These are phyloP conservation scores for Philereme vetulata DNA, from an alignment of 2,888 invertebrate genomes.

Conservation along the genomic window DNA sequence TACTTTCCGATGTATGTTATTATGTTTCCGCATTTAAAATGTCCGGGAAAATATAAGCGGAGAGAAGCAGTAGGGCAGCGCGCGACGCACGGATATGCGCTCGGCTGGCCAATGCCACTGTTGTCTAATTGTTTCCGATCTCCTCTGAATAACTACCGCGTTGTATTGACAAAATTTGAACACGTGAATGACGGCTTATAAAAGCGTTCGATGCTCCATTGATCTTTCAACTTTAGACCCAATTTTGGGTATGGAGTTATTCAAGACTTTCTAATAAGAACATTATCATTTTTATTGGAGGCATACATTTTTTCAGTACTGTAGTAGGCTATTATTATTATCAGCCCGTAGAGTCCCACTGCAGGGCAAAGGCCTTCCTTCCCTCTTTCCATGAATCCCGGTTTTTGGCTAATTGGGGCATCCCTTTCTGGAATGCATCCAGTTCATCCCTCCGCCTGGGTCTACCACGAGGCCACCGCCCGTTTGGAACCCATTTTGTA, in stretches of 20 bases:
- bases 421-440: no score
- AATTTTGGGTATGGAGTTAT: neutral
- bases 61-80: constrained; percentile 70
- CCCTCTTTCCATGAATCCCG: no score
- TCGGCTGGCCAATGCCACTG: constrained; percentile 79
- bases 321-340: no score
- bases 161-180: constrained; percentile 76
- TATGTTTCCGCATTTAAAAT: constrained; percentile 44
- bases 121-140: constrained; percentile 83
- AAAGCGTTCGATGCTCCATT: constrained; percentile 57
- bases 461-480: no score
- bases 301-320: no score
- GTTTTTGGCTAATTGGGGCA: no score
- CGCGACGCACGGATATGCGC: constrained; percentile 73
- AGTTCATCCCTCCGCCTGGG: no score
- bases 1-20: constrained; percentile 24
- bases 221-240: constrained; percentile 37
- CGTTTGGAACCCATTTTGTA: no score
- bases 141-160: constrained; percentile 72
- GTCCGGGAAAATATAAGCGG: constrained; percentile 58
- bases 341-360: no score
- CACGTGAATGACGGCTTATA: constrained; percentile 67
- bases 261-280: no score
- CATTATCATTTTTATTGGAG: neutral
- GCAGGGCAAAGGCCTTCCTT: no score